Conservation (phyloP, 2,113 vertebrate species). For the Grammomys surdaster region DNA sequence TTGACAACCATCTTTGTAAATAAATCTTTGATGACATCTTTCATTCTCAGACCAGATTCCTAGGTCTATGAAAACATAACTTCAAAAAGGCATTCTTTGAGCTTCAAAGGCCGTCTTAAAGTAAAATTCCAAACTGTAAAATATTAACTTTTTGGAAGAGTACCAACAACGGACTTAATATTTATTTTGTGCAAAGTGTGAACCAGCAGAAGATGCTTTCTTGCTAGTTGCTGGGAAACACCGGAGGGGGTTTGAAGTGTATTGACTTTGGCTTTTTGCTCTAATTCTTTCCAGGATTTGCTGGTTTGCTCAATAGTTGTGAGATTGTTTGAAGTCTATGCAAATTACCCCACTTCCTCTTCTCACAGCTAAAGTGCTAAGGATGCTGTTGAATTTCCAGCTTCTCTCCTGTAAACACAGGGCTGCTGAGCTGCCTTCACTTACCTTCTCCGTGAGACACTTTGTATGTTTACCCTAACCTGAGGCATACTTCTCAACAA, state of each 20-base stretch:
- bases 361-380: conserved; percentile 72
- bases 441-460: conserved; percentile 64
- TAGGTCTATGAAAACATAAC: conserved; percentile 66
- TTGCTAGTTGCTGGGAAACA: conserved; percentile 72
- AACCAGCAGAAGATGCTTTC: conserved; percentile 74
- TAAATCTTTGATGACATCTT: conserved; percentile 72
- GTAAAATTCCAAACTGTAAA: conserved; percentile 76
- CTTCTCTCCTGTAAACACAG: conserved; percentile 69
- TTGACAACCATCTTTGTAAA: conserved; percentile 69
- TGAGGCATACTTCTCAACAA: not conserved
- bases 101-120: conserved; percentile 78
- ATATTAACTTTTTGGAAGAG: conserved; percentile 81
- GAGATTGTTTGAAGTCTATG: conserved; percentile 82
- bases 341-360: conserved; percentile 78
- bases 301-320: conserved; percentile 75
- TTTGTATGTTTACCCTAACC: conserved; percentile 60
- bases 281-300: conserved; percentile 82
- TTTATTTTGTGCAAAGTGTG: conserved; percentile 78
- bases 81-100: conserved; percentile 73
- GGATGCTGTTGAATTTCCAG: conserved; percentile 70
- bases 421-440: conserved; percentile 50
- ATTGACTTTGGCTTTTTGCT: conserved; percentile 79
- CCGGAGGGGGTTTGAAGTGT: conserved; percentile 73
- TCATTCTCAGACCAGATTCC: conserved; percentile 71
- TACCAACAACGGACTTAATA: conserved; percentile 74